Conservation (phyloP, 2,888 invertebrate species). For the Electrophaes corylata region DNA sequence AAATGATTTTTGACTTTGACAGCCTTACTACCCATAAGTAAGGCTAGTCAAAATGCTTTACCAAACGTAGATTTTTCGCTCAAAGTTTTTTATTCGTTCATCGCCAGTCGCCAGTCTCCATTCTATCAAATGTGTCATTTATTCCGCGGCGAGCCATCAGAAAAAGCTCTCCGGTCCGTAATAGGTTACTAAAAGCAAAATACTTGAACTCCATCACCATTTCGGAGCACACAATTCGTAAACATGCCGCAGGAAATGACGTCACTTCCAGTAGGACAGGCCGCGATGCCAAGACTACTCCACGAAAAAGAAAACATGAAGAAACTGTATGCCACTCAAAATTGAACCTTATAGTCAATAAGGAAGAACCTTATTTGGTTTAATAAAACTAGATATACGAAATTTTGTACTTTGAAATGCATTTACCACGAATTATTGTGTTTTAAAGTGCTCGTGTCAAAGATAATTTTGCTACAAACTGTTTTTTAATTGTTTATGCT, state of each 20-base stretch:
- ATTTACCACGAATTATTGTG: too few relatives aligned
- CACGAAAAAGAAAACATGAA: not conserved
- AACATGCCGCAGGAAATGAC: conserved; percentile 48
- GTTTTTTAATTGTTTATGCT: too few relatives aligned
- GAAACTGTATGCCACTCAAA: too few relatives aligned
- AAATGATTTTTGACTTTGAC: too few relatives aligned
- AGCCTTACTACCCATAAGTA: too few relatives aligned
- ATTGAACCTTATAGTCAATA: too few relatives aligned
- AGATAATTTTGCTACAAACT: too few relatives aligned
- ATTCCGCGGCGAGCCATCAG: not conserved
- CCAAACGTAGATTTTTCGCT: not conserved
- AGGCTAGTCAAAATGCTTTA: not conserved
- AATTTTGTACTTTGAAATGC: too few relatives aligned
- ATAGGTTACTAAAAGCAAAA: conserved; percentile 5
- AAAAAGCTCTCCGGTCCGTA: conserved; percentile 1
- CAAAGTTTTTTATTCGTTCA: not conserved
- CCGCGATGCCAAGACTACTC: not conserved
- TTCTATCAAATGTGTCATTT: not conserved
- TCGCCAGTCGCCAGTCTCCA: not conserved
- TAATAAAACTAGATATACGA: not conserved
- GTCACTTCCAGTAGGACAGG: not conserved
- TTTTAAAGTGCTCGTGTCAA: too few relatives aligned
- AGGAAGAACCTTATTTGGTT: not conserved
- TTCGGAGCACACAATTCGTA: conserved; percentile 16
- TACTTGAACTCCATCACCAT: conserved; percentile 26